Percentiles rank a stretch among this genome's conserved stretches.
Conservation (phyloP, 2,113 vertebrate species). For the Psophia crepitans region DNA sequence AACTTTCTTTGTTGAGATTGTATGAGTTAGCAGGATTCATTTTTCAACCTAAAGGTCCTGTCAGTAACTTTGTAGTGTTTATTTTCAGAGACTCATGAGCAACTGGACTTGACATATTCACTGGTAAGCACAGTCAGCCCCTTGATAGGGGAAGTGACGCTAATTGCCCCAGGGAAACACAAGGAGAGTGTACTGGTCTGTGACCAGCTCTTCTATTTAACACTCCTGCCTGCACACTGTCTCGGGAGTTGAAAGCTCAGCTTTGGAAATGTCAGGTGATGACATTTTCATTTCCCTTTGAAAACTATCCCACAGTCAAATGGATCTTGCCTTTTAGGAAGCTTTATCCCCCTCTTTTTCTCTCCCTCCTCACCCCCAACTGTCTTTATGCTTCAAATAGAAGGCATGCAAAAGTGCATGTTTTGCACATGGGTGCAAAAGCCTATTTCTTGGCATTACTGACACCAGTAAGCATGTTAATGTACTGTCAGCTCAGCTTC, state of each 20-base stretch:
- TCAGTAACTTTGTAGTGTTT: conserved; percentile 24
- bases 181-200: background rate
- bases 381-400: background rate
- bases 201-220: conserved; percentile 28
- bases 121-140: conserved; percentile 72
- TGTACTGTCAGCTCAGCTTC: background rate
- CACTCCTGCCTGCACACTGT: background rate
- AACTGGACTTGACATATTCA: conserved; percentile 84
- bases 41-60: conserved; percentile 24
- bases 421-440: background rate
- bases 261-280: conserved; percentile 59
- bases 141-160: background rate
- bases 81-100: conserved; percentile 81
- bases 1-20: background rate
- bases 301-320: conserved; percentile 14
- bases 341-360: too few relatives aligned
- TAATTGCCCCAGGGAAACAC: conserved; percentile 13
- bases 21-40: background rate
- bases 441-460: background rate
- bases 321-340: background rate
- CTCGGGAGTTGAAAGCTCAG: conserved; percentile 32
- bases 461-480: background rate
- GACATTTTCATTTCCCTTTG: conserved; percentile 51
- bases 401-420: background rate
- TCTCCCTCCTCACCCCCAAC: fast-evolving